phyloP scores from a whole-genome alignment of 2,113 vertebrate genomes.

The Melanerpes formicivorus region DNA sequence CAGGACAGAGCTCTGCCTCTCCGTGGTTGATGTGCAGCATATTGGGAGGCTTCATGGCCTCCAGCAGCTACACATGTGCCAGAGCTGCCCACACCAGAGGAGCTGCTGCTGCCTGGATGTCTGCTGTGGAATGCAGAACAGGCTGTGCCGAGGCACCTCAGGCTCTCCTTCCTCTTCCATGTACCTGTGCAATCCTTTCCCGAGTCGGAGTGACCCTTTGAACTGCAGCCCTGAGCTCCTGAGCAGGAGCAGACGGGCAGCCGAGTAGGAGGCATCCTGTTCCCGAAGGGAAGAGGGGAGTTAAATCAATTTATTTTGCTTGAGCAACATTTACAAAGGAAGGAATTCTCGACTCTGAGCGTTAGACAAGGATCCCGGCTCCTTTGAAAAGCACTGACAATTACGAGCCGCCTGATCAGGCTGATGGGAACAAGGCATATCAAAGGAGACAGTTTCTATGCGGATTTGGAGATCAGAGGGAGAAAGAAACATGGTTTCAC shows the following conservation, averaged over 20 bases:
- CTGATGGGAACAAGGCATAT: constrained; percentile 66
- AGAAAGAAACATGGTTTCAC: constrained; percentile 61
- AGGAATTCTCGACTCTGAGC: constrained; percentile 40
- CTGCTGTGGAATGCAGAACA: neutral
- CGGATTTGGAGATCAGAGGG: constrained; percentile 72
- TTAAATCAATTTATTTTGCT: constrained; percentile 74
- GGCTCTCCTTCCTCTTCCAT: neutral
- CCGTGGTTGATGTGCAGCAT: accelerated
- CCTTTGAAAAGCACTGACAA: constrained; percentile 76
- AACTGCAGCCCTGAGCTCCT: neutral
- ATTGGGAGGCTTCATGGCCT: neutral
- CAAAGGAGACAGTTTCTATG: constrained; percentile 65
- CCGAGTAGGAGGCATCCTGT: constrained; percentile 38
- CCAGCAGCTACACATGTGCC: neutral
- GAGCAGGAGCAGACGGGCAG: constrained; percentile 8
- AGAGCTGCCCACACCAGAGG: neutral
- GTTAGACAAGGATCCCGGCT: constrained; percentile 47
- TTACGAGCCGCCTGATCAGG: constrained; percentile 74
- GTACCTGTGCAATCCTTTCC: neutral
- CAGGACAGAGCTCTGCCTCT: neutral
- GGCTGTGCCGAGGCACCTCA: neutral
- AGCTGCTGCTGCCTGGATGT: neutral
- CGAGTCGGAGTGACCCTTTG: neutral
- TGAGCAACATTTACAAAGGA: constrained; percentile 71
- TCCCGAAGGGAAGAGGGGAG: constrained; percentile 54